Evolutionary conservation across 2,888 invertebrate species (phyloP), one percentile per base, ranked within the genome.

Genomic region (Pyrochroa serraticornis): DNA sequence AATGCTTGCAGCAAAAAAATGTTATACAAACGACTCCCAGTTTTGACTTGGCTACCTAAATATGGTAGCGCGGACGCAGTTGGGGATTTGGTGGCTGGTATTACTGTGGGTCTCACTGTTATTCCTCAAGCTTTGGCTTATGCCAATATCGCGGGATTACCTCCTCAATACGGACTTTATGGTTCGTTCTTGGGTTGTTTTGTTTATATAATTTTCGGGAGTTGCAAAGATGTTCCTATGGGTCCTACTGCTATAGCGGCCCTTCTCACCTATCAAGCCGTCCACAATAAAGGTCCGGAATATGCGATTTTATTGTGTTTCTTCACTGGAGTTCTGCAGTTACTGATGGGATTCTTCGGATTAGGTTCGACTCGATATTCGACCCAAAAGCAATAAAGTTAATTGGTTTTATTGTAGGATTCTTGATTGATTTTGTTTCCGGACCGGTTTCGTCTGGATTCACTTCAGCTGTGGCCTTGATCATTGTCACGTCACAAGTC

Each of bases 201-300:
- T 83, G 3, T 95, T 60, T 97, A 97, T 82, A 90, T 93, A 70
- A 80, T 96, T 66, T 85, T 97, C 68, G 96, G 96, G 42, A 94
- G 93, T 62, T 93, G 94, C 75, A 93, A 94, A 77, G 95, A 95
- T 77, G 91, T 95, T 58, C 95, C 95, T 0, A 86, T 95, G 68
- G 95, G 96, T 7, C 96, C 96, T 9, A 95, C 95, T 1, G 95
- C 96, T 60, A 94, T 96, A 70, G 89, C 93, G 64, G 92, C 95
- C 2, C 82, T 96, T 53, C 84, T 96, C 66, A 94, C 94, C 0
- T 90, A 84, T 77, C 91, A 92, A 81, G 86, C 89, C 31, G 85
- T 91, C 0, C 83, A 85, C 46, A 88, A 88, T 37, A 77, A 81
- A 6, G 84, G 84, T 14, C 81, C 86, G 0, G 81, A 86, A 67